A percentile compares a stretch with the other conserved stretches of the same genome.
phyloP scores from a whole-genome alignment of 2,797 vertebrate genomes.

The Sebastes vulpes region DNA sequence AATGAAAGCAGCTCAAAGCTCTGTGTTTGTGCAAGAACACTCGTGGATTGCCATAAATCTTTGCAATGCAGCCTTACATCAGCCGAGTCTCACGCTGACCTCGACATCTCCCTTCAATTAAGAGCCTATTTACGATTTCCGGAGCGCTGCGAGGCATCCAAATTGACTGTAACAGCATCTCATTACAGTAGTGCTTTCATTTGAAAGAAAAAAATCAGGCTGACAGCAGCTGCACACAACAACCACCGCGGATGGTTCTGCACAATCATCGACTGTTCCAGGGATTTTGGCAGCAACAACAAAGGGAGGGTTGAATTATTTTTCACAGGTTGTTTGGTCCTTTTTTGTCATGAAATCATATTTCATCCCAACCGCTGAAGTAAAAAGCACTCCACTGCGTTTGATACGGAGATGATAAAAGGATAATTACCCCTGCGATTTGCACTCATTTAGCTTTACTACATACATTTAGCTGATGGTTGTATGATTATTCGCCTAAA shows the following conservation, averaged over 20 bases:
- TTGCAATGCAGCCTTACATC: not conserved
- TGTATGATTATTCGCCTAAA: not conserved
- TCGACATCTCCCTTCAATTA: slow-evolving; percentile 60
- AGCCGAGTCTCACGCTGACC: slow-evolving; percentile 39
- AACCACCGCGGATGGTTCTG: not conserved
- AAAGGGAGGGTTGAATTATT: slow-evolving; percentile 10
- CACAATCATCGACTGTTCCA: not conserved
- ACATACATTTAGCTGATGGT: slow-evolving; percentile 1
- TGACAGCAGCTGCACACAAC: slow-evolving; percentile 27
- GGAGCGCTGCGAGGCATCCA: slow-evolving; percentile 35
- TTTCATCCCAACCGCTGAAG: slow-evolving; percentile 13
- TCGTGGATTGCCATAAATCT: slow-evolving; percentile 3
- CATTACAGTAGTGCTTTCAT: slow-evolving; percentile 44
- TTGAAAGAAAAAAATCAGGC: not conserved
- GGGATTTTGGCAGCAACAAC: slow-evolving; percentile 22
- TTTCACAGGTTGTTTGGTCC: slow-evolving; percentile 38
- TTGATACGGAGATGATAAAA: slow-evolving; percentile 53
- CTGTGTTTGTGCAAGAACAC: not conserved
- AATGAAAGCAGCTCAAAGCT: slow-evolving; percentile 6
- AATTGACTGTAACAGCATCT: slow-evolving; percentile 61
- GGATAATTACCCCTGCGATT: slow-evolving; percentile 32
- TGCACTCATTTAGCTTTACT: slow-evolving; percentile 20
- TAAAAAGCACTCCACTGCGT: slow-evolving; percentile 3
- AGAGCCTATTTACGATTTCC: slow-evolving; percentile 47
- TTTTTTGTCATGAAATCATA: not conserved